These are phyloP conservation scores for Eulemur rubriventer DNA, from an alignment of 2,797 vertebrate genomes.

Conservation along the genomic window DNA sequence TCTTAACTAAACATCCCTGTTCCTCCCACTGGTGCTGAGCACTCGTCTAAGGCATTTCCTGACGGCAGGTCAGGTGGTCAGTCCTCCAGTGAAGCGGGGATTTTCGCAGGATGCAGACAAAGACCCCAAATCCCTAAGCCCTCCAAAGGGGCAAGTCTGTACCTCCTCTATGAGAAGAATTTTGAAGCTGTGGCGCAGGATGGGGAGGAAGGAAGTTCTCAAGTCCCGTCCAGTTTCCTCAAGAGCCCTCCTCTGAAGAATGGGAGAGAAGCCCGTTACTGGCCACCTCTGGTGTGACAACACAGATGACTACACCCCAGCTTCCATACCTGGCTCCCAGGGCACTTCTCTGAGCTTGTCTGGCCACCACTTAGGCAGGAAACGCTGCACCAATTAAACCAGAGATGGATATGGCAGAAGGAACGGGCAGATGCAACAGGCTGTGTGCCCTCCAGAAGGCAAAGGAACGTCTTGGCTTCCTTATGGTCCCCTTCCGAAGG, in stretches of 20 bases:
- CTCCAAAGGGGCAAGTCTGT: background rate
- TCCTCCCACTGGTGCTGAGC: background rate
- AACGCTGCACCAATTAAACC: background rate
- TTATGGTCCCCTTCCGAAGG: background rate
- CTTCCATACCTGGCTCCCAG: background rate
- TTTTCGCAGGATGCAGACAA: background rate
- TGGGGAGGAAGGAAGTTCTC: background rate
- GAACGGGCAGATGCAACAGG: accelerated
- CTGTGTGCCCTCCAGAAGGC: background rate
- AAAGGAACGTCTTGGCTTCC: background rate
- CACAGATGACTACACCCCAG: background rate
- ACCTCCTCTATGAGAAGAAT: background rate
- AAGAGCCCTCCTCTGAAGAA: background rate
- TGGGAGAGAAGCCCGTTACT: background rate
- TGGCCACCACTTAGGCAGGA: background rate
- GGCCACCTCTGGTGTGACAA: background rate
- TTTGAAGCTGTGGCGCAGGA: background rate
- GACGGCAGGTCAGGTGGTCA: background rate
- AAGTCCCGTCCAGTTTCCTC: background rate
- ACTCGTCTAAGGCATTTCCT: conserved; percentile 44
- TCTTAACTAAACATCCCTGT: conserved; percentile 42
- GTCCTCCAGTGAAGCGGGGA: background rate
- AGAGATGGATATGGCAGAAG: accelerated
- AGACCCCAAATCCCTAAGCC: background rate
- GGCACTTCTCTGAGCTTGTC: accelerated